These are phyloP conservation scores for Macropodus opercularis DNA, from an alignment of 2,797 vertebrate genomes.

Conservation along the genomic window DNA sequence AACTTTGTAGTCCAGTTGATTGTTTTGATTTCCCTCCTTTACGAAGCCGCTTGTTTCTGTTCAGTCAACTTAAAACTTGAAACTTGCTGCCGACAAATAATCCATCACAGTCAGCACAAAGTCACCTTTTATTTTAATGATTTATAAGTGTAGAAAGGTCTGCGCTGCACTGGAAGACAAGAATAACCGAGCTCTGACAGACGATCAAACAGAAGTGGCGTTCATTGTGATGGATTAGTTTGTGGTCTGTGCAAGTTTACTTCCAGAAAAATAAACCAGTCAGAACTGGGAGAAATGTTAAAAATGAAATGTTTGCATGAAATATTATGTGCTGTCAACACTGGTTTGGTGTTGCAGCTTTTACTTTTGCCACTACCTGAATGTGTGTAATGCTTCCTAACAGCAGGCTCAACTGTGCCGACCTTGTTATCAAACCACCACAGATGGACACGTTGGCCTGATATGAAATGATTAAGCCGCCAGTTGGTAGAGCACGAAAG, in stretches of 20 bases:
- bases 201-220: slow-evolving; percentile 14
- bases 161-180: slow-evolving; percentile 5
- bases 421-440: not conserved
- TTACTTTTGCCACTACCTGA: not conserved
- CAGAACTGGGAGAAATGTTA: not conserved
- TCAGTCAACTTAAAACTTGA: slow-evolving; percentile 8
- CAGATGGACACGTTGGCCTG: not conserved
- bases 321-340: not conserved
- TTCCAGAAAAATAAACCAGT: slow-evolving; percentile 7
- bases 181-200: slow-evolving; percentile 21
- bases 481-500: too few relatives aligned
- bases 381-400: not conserved
- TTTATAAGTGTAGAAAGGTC: slow-evolving; percentile 13
- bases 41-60: not conserved
- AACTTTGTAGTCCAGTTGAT: slow-evolving; percentile 6
- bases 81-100: slow-evolving; percentile 18
- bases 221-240: slow-evolving; percentile 29
- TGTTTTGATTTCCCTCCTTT: not conserved
- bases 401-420: not conserved
- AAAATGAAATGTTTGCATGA: slow-evolving; percentile 3
- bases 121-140: slow-evolving; percentile 28
- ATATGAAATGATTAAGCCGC: not conserved
- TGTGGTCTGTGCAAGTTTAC: not conserved
- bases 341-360: not conserved
- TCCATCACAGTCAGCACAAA: slow-evolving; percentile 24